Conservation (phyloP, 2,888 invertebrate genomes). For the Tiliacea aurago region DNA sequence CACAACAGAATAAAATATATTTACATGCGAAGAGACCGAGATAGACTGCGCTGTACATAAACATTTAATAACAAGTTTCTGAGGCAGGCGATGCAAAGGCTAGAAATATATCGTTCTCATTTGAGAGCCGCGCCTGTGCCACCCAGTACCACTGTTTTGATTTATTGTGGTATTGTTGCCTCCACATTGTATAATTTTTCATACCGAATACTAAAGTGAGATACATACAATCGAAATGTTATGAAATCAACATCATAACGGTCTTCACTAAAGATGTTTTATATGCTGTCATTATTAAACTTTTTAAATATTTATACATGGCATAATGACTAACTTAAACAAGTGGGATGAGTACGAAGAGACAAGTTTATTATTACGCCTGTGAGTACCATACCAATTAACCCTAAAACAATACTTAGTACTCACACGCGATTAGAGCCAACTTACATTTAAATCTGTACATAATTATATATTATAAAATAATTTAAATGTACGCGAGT, state of each 20-base stretch:
- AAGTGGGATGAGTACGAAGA: neutral
- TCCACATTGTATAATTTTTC: neutral
- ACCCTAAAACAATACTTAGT: neutral
- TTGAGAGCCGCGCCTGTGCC: neutral
- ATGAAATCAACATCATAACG: slow-evolving; percentile 1
- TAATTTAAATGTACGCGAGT: neutral
- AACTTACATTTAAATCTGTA: neutral
- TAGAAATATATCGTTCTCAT: neutral
- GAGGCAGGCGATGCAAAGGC: neutral
- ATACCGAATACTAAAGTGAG: neutral
- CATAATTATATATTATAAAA: neutral
- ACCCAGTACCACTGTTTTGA: neutral
- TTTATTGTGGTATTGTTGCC: neutral
- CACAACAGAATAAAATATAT: slow-evolving; percentile 49
- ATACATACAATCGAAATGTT: neutral
- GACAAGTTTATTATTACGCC: neutral
- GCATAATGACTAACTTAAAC: neutral
- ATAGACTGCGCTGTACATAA: slow-evolving; percentile 32
- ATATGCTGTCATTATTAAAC: neutral
- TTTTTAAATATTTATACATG: slow-evolving; percentile 16
- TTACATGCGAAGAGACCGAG: slow-evolving; percentile 32
- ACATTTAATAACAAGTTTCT: neutral
- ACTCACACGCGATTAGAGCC: neutral
- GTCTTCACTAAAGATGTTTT: neutral
- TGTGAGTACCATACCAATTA: neutral